Conservation (phyloP, 2,113 vertebrate species). For the Albula glossodonta region DNA sequence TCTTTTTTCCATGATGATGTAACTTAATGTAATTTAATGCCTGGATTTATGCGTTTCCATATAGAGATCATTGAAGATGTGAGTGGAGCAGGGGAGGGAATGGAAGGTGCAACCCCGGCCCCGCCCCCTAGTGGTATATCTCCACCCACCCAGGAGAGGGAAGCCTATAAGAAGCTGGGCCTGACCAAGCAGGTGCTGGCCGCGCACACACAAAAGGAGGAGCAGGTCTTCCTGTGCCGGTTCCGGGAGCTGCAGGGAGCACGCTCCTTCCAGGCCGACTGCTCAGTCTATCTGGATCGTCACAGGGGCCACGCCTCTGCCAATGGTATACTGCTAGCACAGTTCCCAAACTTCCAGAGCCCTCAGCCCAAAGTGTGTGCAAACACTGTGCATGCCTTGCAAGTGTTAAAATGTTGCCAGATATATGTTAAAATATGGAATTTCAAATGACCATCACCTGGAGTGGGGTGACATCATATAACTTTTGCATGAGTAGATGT, state of each 20-base stretch:
- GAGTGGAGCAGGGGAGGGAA: background rate
- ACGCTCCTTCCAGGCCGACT: constrained; percentile 73
- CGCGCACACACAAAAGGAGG: constrained; percentile 91
- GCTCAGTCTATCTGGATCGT: constrained; percentile 77
- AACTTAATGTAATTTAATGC: too few relatives aligned
- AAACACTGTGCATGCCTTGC: too few relatives aligned
- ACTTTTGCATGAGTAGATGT: too few relatives aligned
- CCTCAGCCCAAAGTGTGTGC: too few relatives aligned
- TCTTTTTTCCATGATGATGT: background rate
- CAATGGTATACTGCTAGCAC: constrained; percentile 51
- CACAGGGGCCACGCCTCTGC: constrained; percentile 61
- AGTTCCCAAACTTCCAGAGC: background rate
- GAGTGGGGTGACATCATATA: too few relatives aligned
- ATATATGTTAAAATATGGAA: too few relatives aligned
- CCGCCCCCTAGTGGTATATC: constrained; percentile 48
- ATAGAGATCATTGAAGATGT: constrained; percentile 85
- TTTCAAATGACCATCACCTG: too few relatives aligned
- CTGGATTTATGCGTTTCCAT: constrained; percentile 26
- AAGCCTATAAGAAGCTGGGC: constrained; percentile 80
- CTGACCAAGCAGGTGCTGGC: constrained; percentile 93
- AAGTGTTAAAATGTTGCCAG: too few relatives aligned
- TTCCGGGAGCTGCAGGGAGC: constrained; percentile 77
- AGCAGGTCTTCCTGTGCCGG: constrained; percentile 84
- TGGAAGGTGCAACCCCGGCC: constrained; percentile 58
- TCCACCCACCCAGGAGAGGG: constrained; percentile 74